phyloP scores from a whole-genome alignment of 2,113 vertebrate species.

The Tyto alba region DNA sequence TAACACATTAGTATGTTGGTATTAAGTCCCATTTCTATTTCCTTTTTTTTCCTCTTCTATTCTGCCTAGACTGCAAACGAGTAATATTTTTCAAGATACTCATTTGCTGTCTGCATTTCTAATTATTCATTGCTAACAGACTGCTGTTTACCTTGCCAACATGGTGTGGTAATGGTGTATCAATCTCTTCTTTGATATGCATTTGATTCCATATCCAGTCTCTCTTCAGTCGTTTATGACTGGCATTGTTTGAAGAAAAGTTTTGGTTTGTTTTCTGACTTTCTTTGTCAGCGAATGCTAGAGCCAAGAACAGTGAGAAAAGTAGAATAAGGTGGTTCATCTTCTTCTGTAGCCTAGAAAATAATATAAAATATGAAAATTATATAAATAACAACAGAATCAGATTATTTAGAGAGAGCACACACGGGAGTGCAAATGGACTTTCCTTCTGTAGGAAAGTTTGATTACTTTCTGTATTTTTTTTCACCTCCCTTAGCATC shows the following conservation, averaged over 20 bases:
- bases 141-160: conserved; percentile 80
- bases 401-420: background rate
- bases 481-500: background rate
- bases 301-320: background rate
- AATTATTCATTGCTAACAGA: background rate
- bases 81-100: background rate
- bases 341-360: conserved; percentile 18
- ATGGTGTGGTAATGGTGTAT: conserved; percentile 58
- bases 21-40: background rate
- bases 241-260: background rate
- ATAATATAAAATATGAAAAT: background rate
- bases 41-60: background rate
- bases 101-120: background rate
- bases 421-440: background rate
- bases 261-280: background rate
- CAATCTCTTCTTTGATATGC: conserved; percentile 80
- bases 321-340: conserved; percentile 45
- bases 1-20: background rate
- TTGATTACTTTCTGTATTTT: background rate
- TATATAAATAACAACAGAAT: background rate
- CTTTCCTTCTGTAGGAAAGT: background rate
- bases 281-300: background rate
- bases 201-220: conserved; percentile 90
- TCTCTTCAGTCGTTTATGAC: conserved; percentile 76
- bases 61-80: background rate